These are phyloP conservation scores for Zaprionus nigranus DNA, from an alignment of 1,140 invertebrate genomes.

Conservation along the genomic window DNA sequence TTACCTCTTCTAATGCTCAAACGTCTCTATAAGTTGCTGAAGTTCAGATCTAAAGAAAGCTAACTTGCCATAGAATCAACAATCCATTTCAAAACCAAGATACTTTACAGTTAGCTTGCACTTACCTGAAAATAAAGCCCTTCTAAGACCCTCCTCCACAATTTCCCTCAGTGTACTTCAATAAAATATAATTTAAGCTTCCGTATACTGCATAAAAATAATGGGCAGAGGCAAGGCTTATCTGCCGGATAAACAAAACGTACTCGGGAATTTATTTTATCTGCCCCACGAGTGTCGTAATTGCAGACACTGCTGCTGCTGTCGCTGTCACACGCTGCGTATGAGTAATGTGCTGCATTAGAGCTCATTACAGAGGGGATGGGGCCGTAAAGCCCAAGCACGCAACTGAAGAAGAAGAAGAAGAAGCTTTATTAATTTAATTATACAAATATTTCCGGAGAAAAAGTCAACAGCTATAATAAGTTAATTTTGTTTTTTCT, in stretches of 20 bases:
- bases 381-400: background rate
- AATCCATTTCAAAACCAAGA: background rate
- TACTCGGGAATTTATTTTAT: conserved; percentile 31
- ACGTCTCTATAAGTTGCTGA: too few relatives aligned
- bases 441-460: conserved; percentile 8
- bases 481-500: conserved; percentile 7
- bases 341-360: conserved; percentile 33
- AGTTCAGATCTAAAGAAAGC: background rate
- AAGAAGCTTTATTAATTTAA: conserved; percentile 21
- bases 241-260: conserved; percentile 11
- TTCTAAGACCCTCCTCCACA: background rate
- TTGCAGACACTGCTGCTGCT: conserved; percentile 12
- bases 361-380: conserved; percentile 21
- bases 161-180: background rate
- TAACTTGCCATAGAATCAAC: background rate
- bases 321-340: conserved; percentile 29
- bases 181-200: background rate
- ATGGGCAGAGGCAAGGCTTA: conserved; percentile 8
- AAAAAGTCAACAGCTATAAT: conserved; percentile 3
- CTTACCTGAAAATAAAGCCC: background rate
- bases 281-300: conserved; percentile 22
- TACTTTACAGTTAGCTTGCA: too few relatives aligned
- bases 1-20: too few relatives aligned
- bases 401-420: background rate
- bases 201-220: background rate